A percentile compares a stretch with the other conserved stretches of the same genome.
Conservation (phyloP, 2,797 vertebrate genomes). For the Anisognathus igniventris region DNA sequence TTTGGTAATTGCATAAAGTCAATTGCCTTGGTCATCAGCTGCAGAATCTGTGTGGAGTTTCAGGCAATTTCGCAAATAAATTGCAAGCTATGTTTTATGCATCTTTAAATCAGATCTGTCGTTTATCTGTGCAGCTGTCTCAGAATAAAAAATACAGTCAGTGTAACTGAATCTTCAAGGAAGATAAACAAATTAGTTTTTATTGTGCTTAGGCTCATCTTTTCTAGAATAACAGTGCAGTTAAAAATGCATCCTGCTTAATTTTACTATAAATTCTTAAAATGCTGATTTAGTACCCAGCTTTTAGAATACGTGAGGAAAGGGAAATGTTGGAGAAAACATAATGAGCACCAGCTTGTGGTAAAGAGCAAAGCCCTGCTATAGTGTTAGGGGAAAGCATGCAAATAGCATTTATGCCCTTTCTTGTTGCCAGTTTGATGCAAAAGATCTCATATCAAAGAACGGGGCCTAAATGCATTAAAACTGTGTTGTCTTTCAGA, state of each 20-base stretch:
- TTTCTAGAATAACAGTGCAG: not conserved
- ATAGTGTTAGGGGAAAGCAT: not conserved
- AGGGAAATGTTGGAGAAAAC: not conserved
- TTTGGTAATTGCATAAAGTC: not conserved
- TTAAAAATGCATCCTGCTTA: not conserved
- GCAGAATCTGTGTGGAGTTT: not conserved
- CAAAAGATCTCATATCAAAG: not conserved
- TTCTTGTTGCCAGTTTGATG: not conserved
- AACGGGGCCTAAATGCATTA: not conserved
- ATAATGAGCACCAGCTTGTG: not conserved
- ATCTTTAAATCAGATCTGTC: not conserved
- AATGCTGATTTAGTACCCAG: not conserved
- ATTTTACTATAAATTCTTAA: not conserved
- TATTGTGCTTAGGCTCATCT: not conserved
- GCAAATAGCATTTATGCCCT: not conserved
- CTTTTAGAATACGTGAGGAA: not conserved
- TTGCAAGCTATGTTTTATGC: not conserved
- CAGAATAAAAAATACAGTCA: not conserved
- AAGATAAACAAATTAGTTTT: not conserved
- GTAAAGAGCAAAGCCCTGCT: not conserved
- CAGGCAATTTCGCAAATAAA: not conserved
- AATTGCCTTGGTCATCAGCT: slow-evolving; percentile 1
- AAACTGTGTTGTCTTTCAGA: not conserved
- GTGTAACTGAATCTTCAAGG: not conserved
- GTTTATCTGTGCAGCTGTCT: not conserved